Evolutionary conservation across 2,113 vertebrate species (phyloP).

Genomic region (Triplophysa rosa): DNA sequence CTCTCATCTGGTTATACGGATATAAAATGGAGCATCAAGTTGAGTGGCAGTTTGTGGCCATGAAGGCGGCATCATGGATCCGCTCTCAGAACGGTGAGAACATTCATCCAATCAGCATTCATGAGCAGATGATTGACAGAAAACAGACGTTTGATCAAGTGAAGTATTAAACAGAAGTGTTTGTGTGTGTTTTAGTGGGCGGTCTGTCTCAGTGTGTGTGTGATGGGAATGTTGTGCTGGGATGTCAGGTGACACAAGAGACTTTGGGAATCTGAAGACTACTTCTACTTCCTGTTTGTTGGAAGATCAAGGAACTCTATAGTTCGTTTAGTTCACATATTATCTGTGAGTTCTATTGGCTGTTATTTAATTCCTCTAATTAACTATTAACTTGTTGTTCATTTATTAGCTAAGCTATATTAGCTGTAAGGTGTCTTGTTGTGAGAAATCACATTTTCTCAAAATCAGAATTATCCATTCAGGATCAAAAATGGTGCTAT

Average conservation of each 20-base stretch:
- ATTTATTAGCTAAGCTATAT: no score
- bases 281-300: no score
- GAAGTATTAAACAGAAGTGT: background rate
- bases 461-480: no score
- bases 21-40: no score
- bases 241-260: constrained; percentile 43
- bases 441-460: no score
- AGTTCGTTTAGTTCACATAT: no score
- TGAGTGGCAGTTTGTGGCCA: constrained; percentile 74
- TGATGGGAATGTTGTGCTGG: constrained; percentile 44
- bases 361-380: no score
- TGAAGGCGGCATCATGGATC: constrained; percentile 75
- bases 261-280: constrained; percentile 39
- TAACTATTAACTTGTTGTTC: no score
- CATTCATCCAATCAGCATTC: background rate
- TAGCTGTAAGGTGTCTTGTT: no score
- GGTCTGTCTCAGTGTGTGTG: constrained; percentile 38
- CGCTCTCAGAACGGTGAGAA: constrained; percentile 65
- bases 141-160: background rate
- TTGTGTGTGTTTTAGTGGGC: constrained; percentile 10
- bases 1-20: constrained; percentile 81
- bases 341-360: no score
- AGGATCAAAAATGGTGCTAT: no score
- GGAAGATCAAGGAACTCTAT: no score
- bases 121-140: background rate